Evolutionary conservation across 2,888 invertebrate species (phyloP).

Genomic region (Mesorhabditis belari): DNA sequence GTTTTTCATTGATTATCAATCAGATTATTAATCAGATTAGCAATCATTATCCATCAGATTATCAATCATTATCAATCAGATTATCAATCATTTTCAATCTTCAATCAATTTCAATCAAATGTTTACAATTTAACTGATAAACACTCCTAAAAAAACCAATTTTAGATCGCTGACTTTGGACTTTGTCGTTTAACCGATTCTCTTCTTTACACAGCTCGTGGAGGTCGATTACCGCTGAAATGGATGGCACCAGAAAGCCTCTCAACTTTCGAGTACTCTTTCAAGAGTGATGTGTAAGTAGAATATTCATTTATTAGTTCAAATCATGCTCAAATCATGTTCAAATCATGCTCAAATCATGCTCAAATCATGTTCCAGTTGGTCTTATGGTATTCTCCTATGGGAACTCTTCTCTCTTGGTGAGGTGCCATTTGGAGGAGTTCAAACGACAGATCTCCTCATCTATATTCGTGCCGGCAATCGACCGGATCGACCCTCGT

Average conservation of each 20-base stretch:
- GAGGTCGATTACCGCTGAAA: conserved; percentile 40
- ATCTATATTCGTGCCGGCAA: conserved; percentile 27
- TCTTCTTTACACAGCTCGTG: conserved; percentile 40
- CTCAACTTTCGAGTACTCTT: conserved; percentile 37
- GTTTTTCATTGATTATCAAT: no score
- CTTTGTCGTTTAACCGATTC: conserved; percentile 43
- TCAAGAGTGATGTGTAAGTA: conserved; percentile 42
- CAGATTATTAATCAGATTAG: no score
- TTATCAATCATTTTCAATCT: no score
- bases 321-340: no score
- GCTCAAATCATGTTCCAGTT: conserved; percentile 18
- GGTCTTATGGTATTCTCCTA: conserved; percentile 43
- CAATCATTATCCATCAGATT: no score
- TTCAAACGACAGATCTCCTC: conserved; percentile 37
- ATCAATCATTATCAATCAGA: no score
- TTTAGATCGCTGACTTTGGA: conserved; percentile 45
- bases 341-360: neutral
- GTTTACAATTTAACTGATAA: no score
- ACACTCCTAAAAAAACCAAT: no score
- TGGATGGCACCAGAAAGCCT: conserved; percentile 47
- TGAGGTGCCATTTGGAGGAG: conserved; percentile 37
- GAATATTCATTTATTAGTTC: neutral
- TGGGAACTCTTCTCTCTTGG: conserved; percentile 46
- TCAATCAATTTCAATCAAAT: no score
- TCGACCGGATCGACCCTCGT: conserved; percentile 33